A percentile compares a stretch with the other conserved stretches of the same genome.
These are phyloP conservation scores for Holotrichia oblita DNA, from an alignment of 1,140 invertebrate genomes.

Conservation along the genomic window DNA sequence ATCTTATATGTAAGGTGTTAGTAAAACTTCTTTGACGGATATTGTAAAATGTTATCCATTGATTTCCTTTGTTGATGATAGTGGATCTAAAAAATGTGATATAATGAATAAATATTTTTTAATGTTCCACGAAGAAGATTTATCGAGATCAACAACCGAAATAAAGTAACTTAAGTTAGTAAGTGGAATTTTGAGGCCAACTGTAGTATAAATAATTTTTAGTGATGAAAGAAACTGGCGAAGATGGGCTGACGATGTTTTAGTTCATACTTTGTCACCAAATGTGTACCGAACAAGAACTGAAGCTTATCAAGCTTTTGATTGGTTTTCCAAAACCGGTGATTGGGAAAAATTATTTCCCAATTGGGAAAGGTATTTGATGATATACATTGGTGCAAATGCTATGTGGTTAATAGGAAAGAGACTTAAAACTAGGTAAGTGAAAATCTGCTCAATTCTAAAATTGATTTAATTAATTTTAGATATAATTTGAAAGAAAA, in stretches of 20 bases:
- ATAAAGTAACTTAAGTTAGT: conserved; percentile 69
- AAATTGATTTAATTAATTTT: conserved; percentile 52
- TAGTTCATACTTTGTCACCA: conserved; percentile 94
- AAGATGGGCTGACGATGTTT: conserved; percentile 89
- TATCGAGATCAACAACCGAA: conserved; percentile 65
- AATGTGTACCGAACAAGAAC: conserved; percentile 91
- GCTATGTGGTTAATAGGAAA: conserved; percentile 96
- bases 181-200: no score
- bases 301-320: conserved; percentile 90
- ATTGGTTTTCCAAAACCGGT: conserved; percentile 90
- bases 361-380: conserved; percentile 81
- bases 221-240: conserved; percentile 95
- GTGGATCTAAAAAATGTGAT: conserved; percentile 75
- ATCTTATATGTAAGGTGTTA: conserved; percentile 79
- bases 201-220: conserved; percentile 56
- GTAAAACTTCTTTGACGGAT: conserved; percentile 70
- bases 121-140: conserved; percentile 71
- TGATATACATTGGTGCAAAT: conserved; percentile 92
- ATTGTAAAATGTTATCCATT: conserved; percentile 85
- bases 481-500: conserved; percentile 88
- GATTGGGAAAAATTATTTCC: conserved; percentile 93
- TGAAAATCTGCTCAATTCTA: neutral
- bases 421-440: conserved; percentile 82
- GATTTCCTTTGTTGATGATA: conserved; percentile 73
- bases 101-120: conserved; percentile 96